Evolutionary conservation across 2,113 vertebrate genomes (phyloP).

Genomic region (sheep (Ovis aries)): ARS-UI_Ramb_v3.0 NC_056075.1:50936501-50937000

Average conservation of each 20-base stretch:
- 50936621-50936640: neutral
- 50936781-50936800: neutral
- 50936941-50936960: neutral
- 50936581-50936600: neutral
- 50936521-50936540: neutral
- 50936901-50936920: neutral
- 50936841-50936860: neutral
- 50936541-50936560: neutral
- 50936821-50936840: neutral
- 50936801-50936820: rapidly evolving
- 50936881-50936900: neutral
- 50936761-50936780: neutral
- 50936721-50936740: neutral
- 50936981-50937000: neutral
- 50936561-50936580: neutral
- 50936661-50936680: too few species aligned
- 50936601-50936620: neutral
- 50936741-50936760: neutral
- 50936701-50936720: neutral
- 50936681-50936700: neutral
- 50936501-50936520: rapidly evolving
- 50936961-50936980: neutral
- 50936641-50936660: neutral
- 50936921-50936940: neutral
- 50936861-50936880: neutral